Percentiles rank a stretch among this genome's conserved stretches.
Conservation (phyloP, 2,888 invertebrate species). For the Heteromyza rotundicornis region DNA sequence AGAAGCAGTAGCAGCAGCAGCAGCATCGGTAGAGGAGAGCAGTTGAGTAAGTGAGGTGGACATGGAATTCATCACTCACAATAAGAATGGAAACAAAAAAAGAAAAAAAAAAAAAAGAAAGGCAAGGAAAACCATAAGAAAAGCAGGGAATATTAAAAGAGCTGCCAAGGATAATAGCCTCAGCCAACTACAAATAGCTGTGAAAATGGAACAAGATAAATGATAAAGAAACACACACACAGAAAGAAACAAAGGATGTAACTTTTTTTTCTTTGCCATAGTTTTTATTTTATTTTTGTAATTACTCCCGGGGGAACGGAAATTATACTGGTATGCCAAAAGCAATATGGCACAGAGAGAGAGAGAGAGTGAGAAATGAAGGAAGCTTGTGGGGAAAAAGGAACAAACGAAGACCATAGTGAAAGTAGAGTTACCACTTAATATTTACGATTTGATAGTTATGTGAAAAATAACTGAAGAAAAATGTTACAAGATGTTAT, state of each 20-base stretch:
- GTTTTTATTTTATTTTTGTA: neutral
- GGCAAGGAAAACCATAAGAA: neutral
- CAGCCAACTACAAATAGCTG: neutral
- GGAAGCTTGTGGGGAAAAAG: too few species aligned
- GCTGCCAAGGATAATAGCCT: neutral
- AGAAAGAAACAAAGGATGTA: neutral
- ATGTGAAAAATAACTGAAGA: too few species aligned
- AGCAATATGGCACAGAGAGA: neutral
- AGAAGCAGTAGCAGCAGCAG: neutral
- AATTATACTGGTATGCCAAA: neutral
- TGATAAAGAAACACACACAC: conserved; percentile 1
- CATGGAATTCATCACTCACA: conserved; percentile 1
- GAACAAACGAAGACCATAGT: too few species aligned
- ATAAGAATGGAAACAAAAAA: neutral
- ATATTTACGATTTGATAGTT: too few species aligned
- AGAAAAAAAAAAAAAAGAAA: neutral
- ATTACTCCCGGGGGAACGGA: neutral
- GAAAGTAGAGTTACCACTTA: too few species aligned
- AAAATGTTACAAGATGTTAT: too few species aligned
- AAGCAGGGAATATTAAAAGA: neutral
- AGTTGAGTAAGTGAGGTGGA: neutral
- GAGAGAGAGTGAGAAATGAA: too few species aligned
- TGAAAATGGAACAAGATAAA: neutral
- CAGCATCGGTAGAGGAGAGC: neutral
- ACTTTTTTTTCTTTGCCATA: too few species aligned